phyloP scores from a whole-genome alignment of 2,113 vertebrate species.

The Misgurnus anguillicaudatus region DNA sequence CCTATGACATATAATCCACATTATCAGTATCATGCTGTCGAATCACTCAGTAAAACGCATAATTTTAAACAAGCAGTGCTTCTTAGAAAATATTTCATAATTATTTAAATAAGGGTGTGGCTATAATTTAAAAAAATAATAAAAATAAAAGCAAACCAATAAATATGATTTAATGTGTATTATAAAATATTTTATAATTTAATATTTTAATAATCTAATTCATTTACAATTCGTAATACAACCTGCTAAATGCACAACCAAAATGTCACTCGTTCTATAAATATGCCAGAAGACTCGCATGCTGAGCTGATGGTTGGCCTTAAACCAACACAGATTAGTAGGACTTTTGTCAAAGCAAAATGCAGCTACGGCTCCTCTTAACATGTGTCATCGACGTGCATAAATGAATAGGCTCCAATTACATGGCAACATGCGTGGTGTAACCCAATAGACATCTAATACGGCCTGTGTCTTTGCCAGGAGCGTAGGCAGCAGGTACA shows the following conservation, averaged over 20 bases:
- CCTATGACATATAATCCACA: not conserved
- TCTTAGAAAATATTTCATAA: not conserved
- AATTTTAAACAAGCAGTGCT: not conserved
- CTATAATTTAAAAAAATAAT: not conserved
- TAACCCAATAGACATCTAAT: slow-evolving; percentile 63
- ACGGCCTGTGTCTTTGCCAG: slow-evolving; percentile 52
- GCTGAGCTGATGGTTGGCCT: slow-evolving; percentile 8
- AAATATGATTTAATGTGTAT: no score
- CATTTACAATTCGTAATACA: not conserved
- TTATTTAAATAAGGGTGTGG: not conserved
- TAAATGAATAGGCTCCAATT: slow-evolving; percentile 56
- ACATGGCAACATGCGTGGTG: slow-evolving; percentile 53
- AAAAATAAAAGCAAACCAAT: no score
- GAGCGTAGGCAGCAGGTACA: slow-evolving; percentile 45
- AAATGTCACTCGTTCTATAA: not conserved
- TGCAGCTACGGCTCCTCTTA: slow-evolving; percentile 37
- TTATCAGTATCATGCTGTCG: not conserved
- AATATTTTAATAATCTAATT: not conserved
- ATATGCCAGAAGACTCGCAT: slow-evolving; percentile 9
- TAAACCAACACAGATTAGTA: slow-evolving; percentile 19
- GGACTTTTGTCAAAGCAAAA: slow-evolving; percentile 21
- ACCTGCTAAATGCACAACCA: not conserved
- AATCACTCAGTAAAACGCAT: not conserved
- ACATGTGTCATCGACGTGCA: slow-evolving; percentile 20
- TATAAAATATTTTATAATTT: no score